Evolutionary conservation across 2,888 invertebrate genomes (phyloP).

Genomic region (Allygus modestus): DNA sequence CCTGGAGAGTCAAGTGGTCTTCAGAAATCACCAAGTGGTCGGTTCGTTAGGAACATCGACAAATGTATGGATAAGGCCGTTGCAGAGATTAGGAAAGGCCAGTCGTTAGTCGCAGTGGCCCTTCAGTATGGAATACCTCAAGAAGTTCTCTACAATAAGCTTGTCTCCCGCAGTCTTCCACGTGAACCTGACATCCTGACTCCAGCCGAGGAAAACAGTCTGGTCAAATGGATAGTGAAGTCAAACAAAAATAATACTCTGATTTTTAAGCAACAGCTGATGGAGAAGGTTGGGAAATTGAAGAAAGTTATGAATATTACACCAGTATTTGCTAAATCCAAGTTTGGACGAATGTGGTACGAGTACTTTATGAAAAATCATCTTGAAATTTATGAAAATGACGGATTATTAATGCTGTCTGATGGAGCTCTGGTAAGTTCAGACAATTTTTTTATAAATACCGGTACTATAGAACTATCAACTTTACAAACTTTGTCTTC

Average conservation of each 20-base stretch:
- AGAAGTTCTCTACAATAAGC: constrained; percentile 31
- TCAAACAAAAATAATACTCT: constrained; percentile 19
- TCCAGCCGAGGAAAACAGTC: background rate
- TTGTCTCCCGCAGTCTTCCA: constrained; percentile 12
- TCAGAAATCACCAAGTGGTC: constrained; percentile 4
- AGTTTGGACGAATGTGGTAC: constrained; percentile 43
- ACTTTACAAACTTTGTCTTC: background rate
- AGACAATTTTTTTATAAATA: background rate
- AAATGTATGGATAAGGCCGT: constrained; percentile 44
- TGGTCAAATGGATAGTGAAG: constrained; percentile 39
- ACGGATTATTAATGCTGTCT: constrained; percentile 17
- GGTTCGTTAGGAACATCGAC: background rate
- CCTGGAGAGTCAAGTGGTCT: constrained; percentile 25
- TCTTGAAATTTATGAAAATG: constrained; percentile 36
- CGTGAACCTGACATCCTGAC: constrained; percentile 15
- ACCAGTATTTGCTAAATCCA: constrained; percentile 36
- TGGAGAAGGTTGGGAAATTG: constrained; percentile 36
- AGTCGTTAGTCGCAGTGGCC: background rate
- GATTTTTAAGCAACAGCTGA: constrained; percentile 12
- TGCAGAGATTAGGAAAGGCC: constrained; percentile 28
- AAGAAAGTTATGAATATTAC: constrained; percentile 40
- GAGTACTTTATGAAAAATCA: constrained; percentile 33
- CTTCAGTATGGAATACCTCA: constrained; percentile 13
- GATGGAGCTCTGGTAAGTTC: background rate
- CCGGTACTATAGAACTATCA: background rate